A percentile compares a stretch with the other conserved stretches of the same genome.
Evolutionary conservation across 2,113 vertebrate genomes (phyloP).

Genomic region (Nothocercus julius): DNA sequence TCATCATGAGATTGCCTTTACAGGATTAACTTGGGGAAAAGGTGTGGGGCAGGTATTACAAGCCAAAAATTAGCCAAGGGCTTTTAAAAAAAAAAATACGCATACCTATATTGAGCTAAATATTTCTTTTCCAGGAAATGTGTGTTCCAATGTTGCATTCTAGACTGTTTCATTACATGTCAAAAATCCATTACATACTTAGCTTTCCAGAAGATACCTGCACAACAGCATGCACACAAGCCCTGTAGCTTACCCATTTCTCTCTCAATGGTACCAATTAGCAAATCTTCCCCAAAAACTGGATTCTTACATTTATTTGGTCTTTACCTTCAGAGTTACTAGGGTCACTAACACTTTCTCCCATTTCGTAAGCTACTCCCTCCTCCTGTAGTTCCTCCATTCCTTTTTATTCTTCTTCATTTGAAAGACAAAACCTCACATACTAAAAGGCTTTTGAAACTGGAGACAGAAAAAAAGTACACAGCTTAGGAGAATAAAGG

Average conservation of each 20-base stretch:
- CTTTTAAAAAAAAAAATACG: no score
- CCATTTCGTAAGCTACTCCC: not conserved
- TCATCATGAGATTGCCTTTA: not conserved
- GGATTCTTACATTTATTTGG: conserved; percentile 54
- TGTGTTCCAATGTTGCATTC: not conserved
- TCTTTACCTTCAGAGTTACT: conserved; percentile 25
- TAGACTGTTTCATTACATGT: not conserved
- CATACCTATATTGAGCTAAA: not conserved
- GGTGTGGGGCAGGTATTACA: no score
- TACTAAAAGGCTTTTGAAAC: not conserved
- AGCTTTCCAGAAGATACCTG: not conserved
- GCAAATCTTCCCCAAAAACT: conserved; percentile 60
- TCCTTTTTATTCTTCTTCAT: not conserved
- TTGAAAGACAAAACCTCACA: not conserved
- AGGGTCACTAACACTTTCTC: not conserved
- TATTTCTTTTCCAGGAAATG: not conserved
- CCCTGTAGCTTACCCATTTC: not conserved
- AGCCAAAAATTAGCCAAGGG: not conserved
- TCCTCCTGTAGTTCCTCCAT: not conserved
- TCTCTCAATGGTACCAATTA: conserved; percentile 35
- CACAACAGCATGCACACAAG: not conserved
- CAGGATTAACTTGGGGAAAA: not conserved
- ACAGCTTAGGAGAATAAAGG: not conserved
- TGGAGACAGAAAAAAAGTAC: not conserved
- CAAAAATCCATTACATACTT: not conserved